Base-by-base conservation (phyloP, 2,113 vertebrate genomes). In the Gallinago media region DNA sequence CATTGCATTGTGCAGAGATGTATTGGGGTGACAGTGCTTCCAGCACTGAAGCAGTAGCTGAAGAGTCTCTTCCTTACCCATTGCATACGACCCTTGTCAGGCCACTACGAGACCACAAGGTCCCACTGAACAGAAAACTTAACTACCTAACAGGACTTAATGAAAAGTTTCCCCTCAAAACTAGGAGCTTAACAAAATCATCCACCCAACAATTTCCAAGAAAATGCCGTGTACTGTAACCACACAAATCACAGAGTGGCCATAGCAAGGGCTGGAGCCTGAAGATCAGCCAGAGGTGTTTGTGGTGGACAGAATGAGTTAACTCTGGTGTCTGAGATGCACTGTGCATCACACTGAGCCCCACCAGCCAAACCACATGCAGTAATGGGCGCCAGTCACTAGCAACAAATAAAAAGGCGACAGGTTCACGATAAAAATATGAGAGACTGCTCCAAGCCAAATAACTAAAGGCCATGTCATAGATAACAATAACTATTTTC, bases 341-440 rank as follows among this genome's bases (percentile, higher is more conserved):
- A 3, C 12, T 12, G 15, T 40, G 49, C 80, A 83, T 52, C 26
- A 22, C n/a, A 31, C 0, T 16, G 32, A 92, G 62, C 44, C 68
- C 9, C 2, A 58, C 22, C 46, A 67, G 46, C 50, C 50, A 83
- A 61, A 70, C 31, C 22, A 2, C 49, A 8, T 4, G 34, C 38
- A 56, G 29, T 27, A 44, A 54, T n/a, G 46, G 23, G 63, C 80
- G 27, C 42, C 76, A 44, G 36, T 50, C 36, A 50, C 47, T 15
- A 75, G 56, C 80, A 89, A 44, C 50, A 84, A 94, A 88, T 66
- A 61, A 85, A 12, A 79, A 76, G 67, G 54, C 2, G 11, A 78
- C 31, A 74, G 44, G 73, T 87, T 89, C 55, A 49, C 66, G 89
- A 92, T 75, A 91, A 89, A 94, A 92, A 91, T 75, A 91, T 31